Conservation (phyloP, 2,797 vertebrate genomes). For the Merluccius polli region DNA sequence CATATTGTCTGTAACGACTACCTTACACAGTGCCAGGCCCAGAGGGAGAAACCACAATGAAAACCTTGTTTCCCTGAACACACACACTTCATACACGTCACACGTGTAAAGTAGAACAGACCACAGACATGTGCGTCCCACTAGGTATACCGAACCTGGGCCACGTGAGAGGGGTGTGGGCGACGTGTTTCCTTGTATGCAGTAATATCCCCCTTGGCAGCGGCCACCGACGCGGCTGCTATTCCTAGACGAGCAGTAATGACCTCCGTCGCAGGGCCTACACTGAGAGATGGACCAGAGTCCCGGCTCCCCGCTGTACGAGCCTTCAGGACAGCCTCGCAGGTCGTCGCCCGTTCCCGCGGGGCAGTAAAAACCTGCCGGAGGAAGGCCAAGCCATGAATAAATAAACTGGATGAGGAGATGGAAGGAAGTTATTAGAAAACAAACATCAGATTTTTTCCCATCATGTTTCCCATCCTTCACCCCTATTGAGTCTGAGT, state of each 20-base stretch:
- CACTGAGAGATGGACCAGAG: conserved; percentile 69
- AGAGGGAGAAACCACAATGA: background rate
- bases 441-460: background rate
- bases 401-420: background rate
- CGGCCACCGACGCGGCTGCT: conserved; percentile 72
- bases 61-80: background rate
- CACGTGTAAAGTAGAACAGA: background rate
- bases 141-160: conserved; percentile 59
- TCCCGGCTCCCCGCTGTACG: conserved; percentile 72
- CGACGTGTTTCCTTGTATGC: conserved; percentile 69
- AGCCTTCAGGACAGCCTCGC: conserved; percentile 78
- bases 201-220: conserved; percentile 82
- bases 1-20: background rate
- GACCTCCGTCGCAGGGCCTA: conserved; percentile 76
- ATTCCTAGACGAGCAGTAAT: conserved; percentile 78
- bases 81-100: background rate
- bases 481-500: background rate
- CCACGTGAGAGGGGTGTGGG: conserved; percentile 64
- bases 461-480: background rate
- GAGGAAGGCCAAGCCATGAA: conserved; percentile 6
- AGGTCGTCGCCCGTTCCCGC: conserved; percentile 73
- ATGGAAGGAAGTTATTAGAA: background rate
- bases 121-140: background rate
- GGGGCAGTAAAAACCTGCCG: conserved; percentile 84
- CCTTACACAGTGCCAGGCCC: background rate